Percentiles rank a stretch among this genome's conserved stretches.
Conservation (phyloP, 2,113 vertebrate species). For the Varanus komodoensis region DNA sequence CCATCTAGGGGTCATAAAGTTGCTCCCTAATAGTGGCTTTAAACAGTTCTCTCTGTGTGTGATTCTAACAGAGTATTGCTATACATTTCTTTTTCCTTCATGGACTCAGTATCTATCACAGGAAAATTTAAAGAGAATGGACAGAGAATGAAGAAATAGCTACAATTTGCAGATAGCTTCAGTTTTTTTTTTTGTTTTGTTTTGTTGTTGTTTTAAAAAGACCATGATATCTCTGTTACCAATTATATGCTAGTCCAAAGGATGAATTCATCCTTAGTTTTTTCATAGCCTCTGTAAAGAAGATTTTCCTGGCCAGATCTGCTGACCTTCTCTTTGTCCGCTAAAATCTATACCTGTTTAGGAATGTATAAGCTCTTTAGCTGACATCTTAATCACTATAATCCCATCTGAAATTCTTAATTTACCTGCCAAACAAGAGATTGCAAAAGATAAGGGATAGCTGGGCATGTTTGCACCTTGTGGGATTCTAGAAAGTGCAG, state of each 20-base stretch:
- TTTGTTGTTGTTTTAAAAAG: neutral
- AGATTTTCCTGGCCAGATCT: slow-evolving; percentile 30
- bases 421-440: slow-evolving; percentile 81
- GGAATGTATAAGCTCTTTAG: slow-evolving; percentile 64
- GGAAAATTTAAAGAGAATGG: neutral
- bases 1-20: too few species aligned
- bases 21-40: neutral
- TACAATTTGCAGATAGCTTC: neutral
- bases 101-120: neutral
- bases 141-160: slow-evolving; percentile 1
- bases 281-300: slow-evolving; percentile 20
- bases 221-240: slow-evolving; percentile 22
- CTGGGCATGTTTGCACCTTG: slow-evolving; percentile 47
- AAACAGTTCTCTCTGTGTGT: neutral
- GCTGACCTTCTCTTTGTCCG: neutral
- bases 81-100: slow-evolving; percentile 1
- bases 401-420: slow-evolving; percentile 79
- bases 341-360: slow-evolving; percentile 42
- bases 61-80: neutral
- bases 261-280: neutral
- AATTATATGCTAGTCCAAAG: slow-evolving; percentile 7
- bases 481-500: slow-evolving; percentile 77
- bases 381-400: slow-evolving; percentile 77
- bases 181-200: neutral
- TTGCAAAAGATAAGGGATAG: slow-evolving; percentile 75